These are phyloP conservation scores for Actias luna DNA, from an alignment of 2,888 invertebrate species.

Conservation along the genomic window DNA sequence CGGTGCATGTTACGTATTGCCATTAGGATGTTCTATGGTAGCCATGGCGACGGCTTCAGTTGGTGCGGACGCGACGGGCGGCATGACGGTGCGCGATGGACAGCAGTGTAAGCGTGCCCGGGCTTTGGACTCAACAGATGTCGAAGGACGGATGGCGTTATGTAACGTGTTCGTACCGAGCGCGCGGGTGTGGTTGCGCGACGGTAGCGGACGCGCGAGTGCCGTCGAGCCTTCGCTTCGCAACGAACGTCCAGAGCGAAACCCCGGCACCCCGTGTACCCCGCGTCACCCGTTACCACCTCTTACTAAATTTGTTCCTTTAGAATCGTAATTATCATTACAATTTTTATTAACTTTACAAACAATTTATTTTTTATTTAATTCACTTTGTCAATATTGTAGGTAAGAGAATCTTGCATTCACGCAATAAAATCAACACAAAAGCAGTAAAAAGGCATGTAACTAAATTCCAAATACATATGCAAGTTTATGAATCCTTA, in stretches of 20 bases:
- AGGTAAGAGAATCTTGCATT: background rate
- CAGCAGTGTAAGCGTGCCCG: constrained; percentile 73
- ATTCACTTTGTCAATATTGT: background rate
- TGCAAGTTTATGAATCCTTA: too few species aligned
- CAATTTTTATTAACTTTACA: background rate
- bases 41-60: constrained; percentile 49
- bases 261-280: constrained; percentile 28
- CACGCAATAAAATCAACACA: background rate
- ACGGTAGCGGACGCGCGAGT: constrained; percentile 68
- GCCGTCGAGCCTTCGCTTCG: constrained; percentile 37
- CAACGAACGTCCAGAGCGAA: constrained; percentile 31
- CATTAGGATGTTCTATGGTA: constrained; percentile 48
- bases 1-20: constrained; percentile 57
- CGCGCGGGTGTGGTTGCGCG: constrained; percentile 56
- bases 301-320: constrained; percentile 30
- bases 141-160: constrained; percentile 59
- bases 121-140: constrained; percentile 73
- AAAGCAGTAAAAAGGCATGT: too few species aligned
- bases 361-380: background rate
- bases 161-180: constrained; percentile 64
- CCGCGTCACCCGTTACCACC: constrained; percentile 35
- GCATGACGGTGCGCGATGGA: constrained; percentile 65
- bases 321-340: constrained; percentile 5
- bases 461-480: too few species aligned
- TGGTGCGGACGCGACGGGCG: constrained; percentile 44